Percentiles rank a stretch among this genome's conserved stretches.
Conservation (phyloP, 2,888 invertebrate species). For the Chloroclystis v-ata region DNA sequence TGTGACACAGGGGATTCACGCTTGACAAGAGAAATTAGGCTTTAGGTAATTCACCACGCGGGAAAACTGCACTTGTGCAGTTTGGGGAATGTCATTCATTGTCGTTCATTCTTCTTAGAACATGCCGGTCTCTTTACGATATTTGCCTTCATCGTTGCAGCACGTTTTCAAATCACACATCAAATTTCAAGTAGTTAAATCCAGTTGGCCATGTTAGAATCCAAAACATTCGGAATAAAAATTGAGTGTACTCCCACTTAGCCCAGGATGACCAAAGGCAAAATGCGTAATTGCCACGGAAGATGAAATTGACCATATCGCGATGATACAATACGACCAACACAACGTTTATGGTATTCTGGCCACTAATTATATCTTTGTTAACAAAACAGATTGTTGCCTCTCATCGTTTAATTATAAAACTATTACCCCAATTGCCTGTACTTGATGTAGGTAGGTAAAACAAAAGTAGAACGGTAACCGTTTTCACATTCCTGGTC, state of each 20-base stretch:
- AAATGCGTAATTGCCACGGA: constrained; percentile 13
- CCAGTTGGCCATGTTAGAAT: too few species aligned
- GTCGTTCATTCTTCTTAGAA: too few species aligned
- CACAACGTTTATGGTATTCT: constrained; percentile 3
- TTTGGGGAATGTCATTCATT: too few species aligned
- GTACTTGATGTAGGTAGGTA: constrained; percentile 1
- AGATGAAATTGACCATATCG: constrained; percentile 27
- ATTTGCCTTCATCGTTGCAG: too few species aligned
- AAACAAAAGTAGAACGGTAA: constrained; percentile 13
- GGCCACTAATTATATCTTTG: constrained; percentile 14
- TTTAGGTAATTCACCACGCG: too few species aligned
- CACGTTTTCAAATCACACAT: too few species aligned
- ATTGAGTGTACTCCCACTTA: background rate
- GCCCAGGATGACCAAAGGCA: background rate
- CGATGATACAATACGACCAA: constrained; percentile 11
- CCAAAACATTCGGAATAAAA: too few species aligned
- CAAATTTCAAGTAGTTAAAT: too few species aligned
- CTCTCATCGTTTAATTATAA: constrained; percentile 10
- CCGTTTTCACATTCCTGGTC: constrained; percentile 14
- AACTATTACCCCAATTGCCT: constrained; percentile 6
- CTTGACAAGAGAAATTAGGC: too few species aligned
- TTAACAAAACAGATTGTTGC: constrained; percentile 16
- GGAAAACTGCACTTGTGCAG: too few species aligned
- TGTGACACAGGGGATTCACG: too few species aligned
- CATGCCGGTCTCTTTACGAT: too few species aligned